Evolutionary conservation across 2,888 invertebrate species (phyloP).

Genomic region (Oxystoma pomonae): DNA sequence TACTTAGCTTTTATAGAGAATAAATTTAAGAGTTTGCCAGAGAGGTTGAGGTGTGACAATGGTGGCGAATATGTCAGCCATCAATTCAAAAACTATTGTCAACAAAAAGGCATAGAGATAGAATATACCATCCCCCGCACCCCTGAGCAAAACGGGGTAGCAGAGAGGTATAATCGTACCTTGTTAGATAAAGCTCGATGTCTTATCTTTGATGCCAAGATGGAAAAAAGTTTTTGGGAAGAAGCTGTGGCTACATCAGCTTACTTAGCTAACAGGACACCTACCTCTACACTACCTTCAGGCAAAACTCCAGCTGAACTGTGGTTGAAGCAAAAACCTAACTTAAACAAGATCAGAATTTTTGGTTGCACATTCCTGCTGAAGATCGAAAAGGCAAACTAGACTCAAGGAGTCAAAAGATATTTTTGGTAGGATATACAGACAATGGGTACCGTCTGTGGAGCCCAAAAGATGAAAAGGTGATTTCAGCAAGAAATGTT

Average conservation of each 20-base stretch:
- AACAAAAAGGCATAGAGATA: conserved; percentile 19
- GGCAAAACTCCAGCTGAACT: conserved; percentile 6
- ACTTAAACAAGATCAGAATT: conserved; percentile 7
- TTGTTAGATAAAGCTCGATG: conserved; percentile 25
- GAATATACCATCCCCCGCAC: conserved; percentile 22
- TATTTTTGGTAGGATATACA: conserved; percentile 1
- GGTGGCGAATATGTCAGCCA: conserved; percentile 21
- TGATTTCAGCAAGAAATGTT: too few relatives aligned
- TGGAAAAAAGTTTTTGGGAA: conserved; percentile 22
- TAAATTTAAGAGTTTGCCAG: conserved; percentile 12
- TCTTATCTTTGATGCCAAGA: conserved; percentile 22
- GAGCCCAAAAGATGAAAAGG: not conserved
- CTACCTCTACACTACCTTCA: not conserved
- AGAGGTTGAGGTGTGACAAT: conserved; percentile 19
- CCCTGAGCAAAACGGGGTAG: conserved; percentile 24
- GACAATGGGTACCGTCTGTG: not conserved
- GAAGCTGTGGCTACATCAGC: conserved; percentile 18
- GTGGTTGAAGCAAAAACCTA: conserved; percentile 7
- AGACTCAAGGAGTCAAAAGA: not conserved
- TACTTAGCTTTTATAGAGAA: conserved; percentile 12
- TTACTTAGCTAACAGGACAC: conserved; percentile 15
- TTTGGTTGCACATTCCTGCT: conserved; percentile 6
- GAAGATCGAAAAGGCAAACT: not conserved
- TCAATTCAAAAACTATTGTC: conserved; percentile 22
- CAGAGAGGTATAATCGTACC: conserved; percentile 22